Percentiles rank a stretch among this genome's conserved stretches.
Evolutionary conservation across 2,888 invertebrate species (phyloP).

Genomic region (Hydroisotoma schaefferi): DNA sequence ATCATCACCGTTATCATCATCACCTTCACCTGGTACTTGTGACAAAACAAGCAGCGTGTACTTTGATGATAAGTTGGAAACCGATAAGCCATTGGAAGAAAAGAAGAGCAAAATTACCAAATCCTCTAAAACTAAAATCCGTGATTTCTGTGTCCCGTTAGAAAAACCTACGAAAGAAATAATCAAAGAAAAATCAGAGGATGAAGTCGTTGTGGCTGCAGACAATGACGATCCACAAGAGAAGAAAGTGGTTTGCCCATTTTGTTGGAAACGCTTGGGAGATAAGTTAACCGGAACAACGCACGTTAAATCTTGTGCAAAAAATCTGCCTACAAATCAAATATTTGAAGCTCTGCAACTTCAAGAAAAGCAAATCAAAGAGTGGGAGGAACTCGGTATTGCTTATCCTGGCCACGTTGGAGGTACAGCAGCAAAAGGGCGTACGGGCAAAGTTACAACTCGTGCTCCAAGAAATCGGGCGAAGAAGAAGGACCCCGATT

Average conservation of each 20-base stretch:
- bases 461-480: slow-evolving; percentile 6
- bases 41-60: no score
- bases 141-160: neutral
- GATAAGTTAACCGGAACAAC: slow-evolving; percentile 30
- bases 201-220: neutral
- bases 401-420: slow-evolving; percentile 26
- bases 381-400: slow-evolving; percentile 32
- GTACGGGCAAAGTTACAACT: neutral
- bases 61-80: no score
- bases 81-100: neutral
- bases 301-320: slow-evolving; percentile 37
- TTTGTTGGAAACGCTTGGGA: slow-evolving; percentile 30
- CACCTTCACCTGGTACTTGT: no score
- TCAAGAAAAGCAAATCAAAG: slow-evolving; percentile 33
- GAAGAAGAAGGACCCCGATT: slow-evolving; percentile 50
- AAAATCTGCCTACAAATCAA: slow-evolving; percentile 26
- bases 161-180: neutral
- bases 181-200: neutral
- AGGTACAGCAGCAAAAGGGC: neutral
- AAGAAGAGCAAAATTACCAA: neutral
- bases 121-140: neutral
- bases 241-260: slow-evolving; percentile 27
- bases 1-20: no score
- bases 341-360: slow-evolving; percentile 28
- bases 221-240: neutral